Evolutionary conservation across 2,888 invertebrate species (phyloP).

Genomic region (Euzetes globulus): DNA sequence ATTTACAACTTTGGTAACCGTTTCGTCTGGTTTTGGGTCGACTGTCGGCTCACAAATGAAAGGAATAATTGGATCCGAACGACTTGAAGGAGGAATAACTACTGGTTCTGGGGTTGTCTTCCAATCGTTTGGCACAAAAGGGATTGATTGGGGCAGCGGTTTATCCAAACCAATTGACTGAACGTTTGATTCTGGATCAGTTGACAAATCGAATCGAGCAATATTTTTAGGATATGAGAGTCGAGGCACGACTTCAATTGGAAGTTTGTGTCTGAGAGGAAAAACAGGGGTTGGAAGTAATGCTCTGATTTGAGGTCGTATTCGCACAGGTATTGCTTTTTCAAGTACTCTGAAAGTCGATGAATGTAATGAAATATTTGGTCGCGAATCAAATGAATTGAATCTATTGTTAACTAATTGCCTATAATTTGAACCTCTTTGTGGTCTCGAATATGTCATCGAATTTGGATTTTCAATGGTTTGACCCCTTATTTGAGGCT

Average conservation of each 20-base stretch:
- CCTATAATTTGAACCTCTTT: not conserved
- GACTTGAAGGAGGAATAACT: not conserved
- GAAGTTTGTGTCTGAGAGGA: not conserved
- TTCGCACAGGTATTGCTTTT: not conserved
- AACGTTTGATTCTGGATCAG: not conserved
- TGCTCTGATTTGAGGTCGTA: not conserved
- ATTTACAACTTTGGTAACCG: no score
- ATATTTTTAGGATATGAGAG: not conserved
- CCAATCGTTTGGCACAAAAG: not conserved
- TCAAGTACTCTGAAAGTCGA: not conserved
- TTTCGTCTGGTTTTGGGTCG: not conserved
- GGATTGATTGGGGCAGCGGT: not conserved
- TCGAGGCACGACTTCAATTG: not conserved
- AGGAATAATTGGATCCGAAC: not conserved
- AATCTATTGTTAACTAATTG: not conserved
- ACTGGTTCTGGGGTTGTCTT: not conserved
- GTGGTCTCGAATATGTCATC: not conserved
- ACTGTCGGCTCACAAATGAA: not conserved
- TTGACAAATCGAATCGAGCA: not conserved
- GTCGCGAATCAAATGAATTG: not conserved
- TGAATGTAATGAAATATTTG: not conserved
- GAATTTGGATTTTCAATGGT: not conserved
- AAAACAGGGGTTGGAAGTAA: constrained; percentile 21
- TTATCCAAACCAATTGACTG: not conserved
- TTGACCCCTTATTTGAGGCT: not conserved